Conservation (phyloP, 2,888 invertebrate species). For the Lithophane leautieri region DNA sequence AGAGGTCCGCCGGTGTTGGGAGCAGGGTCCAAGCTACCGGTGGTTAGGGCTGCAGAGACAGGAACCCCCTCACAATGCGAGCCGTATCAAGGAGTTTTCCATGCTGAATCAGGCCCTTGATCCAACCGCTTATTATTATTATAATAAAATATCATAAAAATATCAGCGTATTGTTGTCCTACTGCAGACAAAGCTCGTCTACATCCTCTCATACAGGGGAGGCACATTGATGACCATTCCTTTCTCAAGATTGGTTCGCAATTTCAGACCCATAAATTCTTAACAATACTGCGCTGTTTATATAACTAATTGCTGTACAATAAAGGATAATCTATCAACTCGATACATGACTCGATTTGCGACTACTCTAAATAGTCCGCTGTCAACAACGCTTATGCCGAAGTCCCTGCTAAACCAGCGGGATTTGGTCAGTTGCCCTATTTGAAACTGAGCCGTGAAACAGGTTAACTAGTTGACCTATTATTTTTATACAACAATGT, state of each 20-base stretch:
- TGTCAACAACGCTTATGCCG: constrained; percentile 53
- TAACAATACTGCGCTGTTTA: neutral
- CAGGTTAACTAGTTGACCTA: constrained; percentile 30
- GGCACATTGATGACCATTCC: no score
- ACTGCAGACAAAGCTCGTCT: no score
- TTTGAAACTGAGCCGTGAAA: constrained; percentile 37
- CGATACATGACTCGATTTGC: constrained; percentile 6
- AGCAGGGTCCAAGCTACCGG: no score
- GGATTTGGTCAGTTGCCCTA: constrained; percentile 53
- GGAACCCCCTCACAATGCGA: no score
- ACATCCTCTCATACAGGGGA: no score
- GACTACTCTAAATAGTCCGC: constrained; percentile 1
- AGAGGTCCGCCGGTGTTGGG: no score
- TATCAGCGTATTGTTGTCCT: no score
- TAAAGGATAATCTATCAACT: constrained; percentile 6
- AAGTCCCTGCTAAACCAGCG: constrained; percentile 23
- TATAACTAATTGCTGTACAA: neutral
- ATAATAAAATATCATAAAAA: no score
- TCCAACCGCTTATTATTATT: no score
- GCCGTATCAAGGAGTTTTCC: no score
- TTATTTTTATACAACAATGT: constrained; percentile 24
- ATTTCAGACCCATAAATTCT: neutral
- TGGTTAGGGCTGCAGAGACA: no score
- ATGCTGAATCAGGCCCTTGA: no score
- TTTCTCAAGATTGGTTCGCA: neutral